Conservation (phyloP, 2,113 vertebrate genomes). For the Colistium nudipinnis region DNA sequence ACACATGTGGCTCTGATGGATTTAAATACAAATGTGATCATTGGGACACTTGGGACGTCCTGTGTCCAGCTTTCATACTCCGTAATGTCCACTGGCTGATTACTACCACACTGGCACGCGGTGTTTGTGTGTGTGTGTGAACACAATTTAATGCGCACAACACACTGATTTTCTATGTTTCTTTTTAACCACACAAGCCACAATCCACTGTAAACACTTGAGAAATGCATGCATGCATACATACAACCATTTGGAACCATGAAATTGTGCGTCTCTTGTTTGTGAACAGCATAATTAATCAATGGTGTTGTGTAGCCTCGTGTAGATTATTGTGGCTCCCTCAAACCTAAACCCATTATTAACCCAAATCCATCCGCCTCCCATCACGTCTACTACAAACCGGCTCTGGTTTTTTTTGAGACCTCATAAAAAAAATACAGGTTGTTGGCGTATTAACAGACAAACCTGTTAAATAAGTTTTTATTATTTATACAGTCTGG, state of each 20-base stretch:
- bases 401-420: too few relatives aligned
- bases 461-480: too few relatives aligned
- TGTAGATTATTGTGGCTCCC: conserved; percentile 51
- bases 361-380: conserved; percentile 54
- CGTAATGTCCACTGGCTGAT: conserved; percentile 20
- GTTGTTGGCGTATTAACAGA: too few relatives aligned
- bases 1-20: not conserved
- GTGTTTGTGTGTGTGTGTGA: conserved; percentile 28
- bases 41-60: not conserved
- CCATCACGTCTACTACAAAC: conserved; percentile 28
- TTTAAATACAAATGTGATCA: too few relatives aligned
- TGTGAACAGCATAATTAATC: conserved; percentile 34
- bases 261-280: conserved; percentile 15
- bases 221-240: not conserved
- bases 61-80: not conserved
- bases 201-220: too few relatives aligned
- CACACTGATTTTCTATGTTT: too few relatives aligned
- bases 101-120: conserved; percentile 45
- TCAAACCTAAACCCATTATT: conserved; percentile 59
- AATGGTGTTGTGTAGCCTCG: conserved; percentile 16
- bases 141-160: too few relatives aligned
- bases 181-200: conserved; percentile 4
- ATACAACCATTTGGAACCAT: not conserved
- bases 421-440: too few relatives aligned
- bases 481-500: too few relatives aligned